Percentiles rank a stretch among this genome's conserved stretches.
These are phyloP conservation scores for Strix aluco DNA, from an alignment of 2,113 vertebrate species.

Conservation along the genomic window DNA sequence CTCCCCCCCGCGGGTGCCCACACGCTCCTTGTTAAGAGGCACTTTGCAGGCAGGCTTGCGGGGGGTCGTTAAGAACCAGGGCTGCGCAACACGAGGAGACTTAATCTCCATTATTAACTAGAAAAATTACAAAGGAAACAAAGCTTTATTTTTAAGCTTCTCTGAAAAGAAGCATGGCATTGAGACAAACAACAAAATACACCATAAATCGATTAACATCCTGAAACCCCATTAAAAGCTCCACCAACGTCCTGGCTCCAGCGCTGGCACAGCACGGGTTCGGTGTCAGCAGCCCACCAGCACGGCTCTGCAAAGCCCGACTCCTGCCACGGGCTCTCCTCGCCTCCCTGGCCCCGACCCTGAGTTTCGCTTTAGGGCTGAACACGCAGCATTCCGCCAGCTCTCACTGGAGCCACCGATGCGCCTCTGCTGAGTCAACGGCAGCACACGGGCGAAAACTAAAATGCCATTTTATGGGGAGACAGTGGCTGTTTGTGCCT, in stretches of 20 bases:
- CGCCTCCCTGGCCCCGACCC: neutral
- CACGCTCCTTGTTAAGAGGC: neutral
- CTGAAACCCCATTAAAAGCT: neutral
- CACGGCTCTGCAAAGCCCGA: neutral
- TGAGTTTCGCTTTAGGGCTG: neutral
- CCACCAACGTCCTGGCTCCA: neutral
- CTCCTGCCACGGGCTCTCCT: neutral
- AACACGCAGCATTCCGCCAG: fast-evolving
- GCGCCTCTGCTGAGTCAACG: neutral
- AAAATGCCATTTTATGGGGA: neutral
- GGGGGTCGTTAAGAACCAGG: neutral
- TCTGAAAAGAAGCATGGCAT: neutral
- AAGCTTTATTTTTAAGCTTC: slow-evolving; percentile 40
- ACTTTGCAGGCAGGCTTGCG: neutral
- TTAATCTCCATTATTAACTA: slow-evolving; percentile 43
- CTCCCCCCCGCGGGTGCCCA: neutral
- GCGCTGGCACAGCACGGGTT: neutral
- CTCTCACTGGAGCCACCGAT: neutral
- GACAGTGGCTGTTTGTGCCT: fast-evolving
- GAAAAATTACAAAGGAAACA: neutral
- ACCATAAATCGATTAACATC: neutral
- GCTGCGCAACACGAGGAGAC: neutral
- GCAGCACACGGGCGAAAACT: neutral
- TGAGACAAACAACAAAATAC: slow-evolving; percentile 22
- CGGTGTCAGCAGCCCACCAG: fast-evolving